Base-by-base conservation (phyloP, 2,113 vertebrate species). In the Corythornis vintsioides region DNA sequence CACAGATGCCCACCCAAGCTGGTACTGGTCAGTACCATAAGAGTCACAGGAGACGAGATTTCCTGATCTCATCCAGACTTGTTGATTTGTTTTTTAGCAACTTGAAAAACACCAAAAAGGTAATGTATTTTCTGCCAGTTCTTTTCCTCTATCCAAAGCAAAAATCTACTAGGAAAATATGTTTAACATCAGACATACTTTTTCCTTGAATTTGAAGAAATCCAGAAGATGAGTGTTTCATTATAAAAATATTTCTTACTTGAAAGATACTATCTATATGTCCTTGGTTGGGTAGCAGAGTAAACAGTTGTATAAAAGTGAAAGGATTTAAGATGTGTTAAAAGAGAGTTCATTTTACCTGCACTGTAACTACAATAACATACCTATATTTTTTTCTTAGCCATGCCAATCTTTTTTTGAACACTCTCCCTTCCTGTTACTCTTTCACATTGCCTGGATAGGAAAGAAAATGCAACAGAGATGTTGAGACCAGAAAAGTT, bases 281-380 rank as follows among this genome's bases (percentile, higher is more conserved):
- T 66, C 75, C 72, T 91, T 88, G 67, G 75, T 92, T 69, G 91
- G 61, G 75, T 83, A 89, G 79, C 79, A 88, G 87, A 67, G 53
- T 75, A 96, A 96, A 92, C 85, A 92, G 82, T 92, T 88, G 87
- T 43, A 83, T 81, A 65, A 75, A 93, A 88, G 91, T 81, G 84
- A 92, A 92, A 94, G 50, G 82, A 95, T 94, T 94, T 94, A 96
- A 91, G 91, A 95, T 75, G 92, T 96, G 96, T 94, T 86, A 92
- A 91, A 87, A 83, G 69, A 35, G 72, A 94, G 29, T 64, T 94
- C 79, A 88, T 95, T 96, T 91, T 93, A 92, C 33, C 82, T 88
- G 69, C 35, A 29, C 56, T 74, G 35, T 74, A 91, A 92, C 87
- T 96, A 89, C 82, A 95, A 81, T 88, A 94, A 91, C 48, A 83